These are phyloP conservation scores for Rhinichthys klamathensis DNA, from an alignment of 2,113 vertebrate genomes.

Conservation along the genomic window DNA sequence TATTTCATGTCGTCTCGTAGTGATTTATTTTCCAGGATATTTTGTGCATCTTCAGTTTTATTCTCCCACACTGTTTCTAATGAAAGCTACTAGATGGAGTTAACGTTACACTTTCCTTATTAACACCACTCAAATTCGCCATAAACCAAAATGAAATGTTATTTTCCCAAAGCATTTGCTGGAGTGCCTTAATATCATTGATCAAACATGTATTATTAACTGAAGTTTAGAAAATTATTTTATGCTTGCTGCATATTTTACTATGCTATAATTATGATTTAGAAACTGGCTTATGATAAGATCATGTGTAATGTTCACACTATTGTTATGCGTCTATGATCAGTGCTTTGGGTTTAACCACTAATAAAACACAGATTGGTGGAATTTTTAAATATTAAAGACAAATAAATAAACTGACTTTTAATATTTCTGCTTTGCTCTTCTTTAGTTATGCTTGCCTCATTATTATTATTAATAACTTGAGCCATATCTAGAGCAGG, in stretches of 20 bases:
- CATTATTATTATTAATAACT: neutral
- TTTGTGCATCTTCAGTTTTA: neutral
- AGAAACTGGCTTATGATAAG: neutral
- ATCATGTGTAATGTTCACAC: slow-evolving; percentile 5
- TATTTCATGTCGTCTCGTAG: neutral
- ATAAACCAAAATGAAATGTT: neutral
- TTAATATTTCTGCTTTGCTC: neutral
- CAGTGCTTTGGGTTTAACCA: neutral
- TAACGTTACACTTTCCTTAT: slow-evolving; percentile 7
- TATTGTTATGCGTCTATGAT: slow-evolving; percentile 16
- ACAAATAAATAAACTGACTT: slow-evolving; percentile 38
- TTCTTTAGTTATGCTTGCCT: neutral
- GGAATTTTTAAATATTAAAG: slow-evolving; percentile 24
- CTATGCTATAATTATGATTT: neutral
- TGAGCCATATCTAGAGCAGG: neutral
- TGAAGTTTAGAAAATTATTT: neutral
- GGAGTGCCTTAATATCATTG: slow-evolving; percentile 20
- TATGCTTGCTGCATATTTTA: neutral
- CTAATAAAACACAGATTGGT: slow-evolving; percentile 16
- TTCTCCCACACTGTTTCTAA: slow-evolving; percentile 4
- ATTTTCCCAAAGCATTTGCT: neutral
- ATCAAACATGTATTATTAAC: neutral
- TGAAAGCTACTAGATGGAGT: neutral
- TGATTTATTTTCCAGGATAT: neutral
- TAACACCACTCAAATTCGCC: neutral